Evolutionary conservation across 2,888 invertebrate genomes (phyloP).

Genomic region (Gerris lacustris): DNA sequence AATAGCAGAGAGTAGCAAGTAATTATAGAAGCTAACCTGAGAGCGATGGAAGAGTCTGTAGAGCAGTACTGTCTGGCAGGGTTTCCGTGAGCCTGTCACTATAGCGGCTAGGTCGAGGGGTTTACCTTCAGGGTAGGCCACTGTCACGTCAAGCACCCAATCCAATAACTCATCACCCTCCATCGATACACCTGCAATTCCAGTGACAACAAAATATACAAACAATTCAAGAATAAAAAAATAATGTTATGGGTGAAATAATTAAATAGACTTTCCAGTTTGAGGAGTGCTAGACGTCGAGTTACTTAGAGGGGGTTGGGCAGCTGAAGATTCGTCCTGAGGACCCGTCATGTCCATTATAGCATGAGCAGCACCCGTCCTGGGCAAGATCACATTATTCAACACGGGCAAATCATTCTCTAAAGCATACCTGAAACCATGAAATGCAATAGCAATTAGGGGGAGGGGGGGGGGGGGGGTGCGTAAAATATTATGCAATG

Average conservation of each 20-base stretch:
- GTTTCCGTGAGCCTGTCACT: constrained; percentile 57
- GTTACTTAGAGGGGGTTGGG: constrained; percentile 11
- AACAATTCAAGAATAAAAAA: too few species aligned
- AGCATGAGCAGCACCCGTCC: constrained; percentile 78
- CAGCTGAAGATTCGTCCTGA: not conserved
- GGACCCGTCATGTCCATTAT: constrained; percentile 51
- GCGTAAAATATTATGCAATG: too few species aligned
- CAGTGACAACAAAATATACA: not conserved
- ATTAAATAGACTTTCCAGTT: not conserved
- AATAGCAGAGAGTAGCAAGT: not conserved
- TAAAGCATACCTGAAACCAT: constrained; percentile 55
- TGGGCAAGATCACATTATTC: constrained; percentile 75
- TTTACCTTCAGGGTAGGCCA: constrained; percentile 76
- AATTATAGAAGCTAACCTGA: constrained; percentile 43
- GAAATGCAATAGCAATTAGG: too few species aligned
- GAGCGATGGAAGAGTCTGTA: constrained; percentile 63
- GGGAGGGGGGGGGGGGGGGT: too few species aligned
- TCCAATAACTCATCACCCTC: constrained; percentile 39
- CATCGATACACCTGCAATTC: not conserved
- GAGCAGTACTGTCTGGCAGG: constrained; percentile 64
- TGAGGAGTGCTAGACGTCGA: not conserved
- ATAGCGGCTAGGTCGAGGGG: constrained; percentile 70
- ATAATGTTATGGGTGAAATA: not conserved
- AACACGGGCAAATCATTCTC: constrained; percentile 77
- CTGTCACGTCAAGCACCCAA: constrained; percentile 83